phyloP scores from a whole-genome alignment of 2,797 vertebrate species.

The Glossophaga mutica region DNA sequence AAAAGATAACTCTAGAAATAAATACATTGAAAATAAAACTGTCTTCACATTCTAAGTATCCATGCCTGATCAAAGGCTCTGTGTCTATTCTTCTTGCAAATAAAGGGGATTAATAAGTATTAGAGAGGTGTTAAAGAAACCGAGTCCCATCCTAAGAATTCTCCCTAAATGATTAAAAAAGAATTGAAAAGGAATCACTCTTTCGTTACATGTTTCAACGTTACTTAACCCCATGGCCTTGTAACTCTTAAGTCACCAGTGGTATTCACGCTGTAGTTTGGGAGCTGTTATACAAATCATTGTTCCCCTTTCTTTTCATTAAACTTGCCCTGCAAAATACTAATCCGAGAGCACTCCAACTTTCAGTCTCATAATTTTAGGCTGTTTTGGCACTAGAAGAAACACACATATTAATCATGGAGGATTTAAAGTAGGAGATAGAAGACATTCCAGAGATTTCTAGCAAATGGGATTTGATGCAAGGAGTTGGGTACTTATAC shows the following conservation, averaged over 20 bases:
- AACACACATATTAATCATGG: neutral
- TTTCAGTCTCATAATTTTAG: neutral
- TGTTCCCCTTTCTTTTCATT: neutral
- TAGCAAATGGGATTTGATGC: neutral
- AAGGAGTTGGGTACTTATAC: neutral
- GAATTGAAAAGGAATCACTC: neutral
- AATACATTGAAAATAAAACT: constrained; percentile 14
- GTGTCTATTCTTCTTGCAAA: constrained; percentile 20
- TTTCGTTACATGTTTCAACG: neutral
- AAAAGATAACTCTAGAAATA: neutral
- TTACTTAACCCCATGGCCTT: neutral
- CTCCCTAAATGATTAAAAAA: neutral
- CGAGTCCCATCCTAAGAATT: neutral
- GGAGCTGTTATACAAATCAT: neutral
- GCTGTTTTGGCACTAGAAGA: neutral
- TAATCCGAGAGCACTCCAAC: neutral
- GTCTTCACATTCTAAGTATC: neutral
- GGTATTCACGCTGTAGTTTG: neutral
- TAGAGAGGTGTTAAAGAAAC: constrained; percentile 20
- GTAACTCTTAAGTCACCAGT: neutral
- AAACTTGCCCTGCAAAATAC: neutral
- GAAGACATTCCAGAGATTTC: neutral
- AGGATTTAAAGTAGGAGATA: neutral
- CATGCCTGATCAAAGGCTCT: neutral
- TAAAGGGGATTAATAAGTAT: constrained; percentile 21